phyloP scores from a whole-genome alignment of 1,140 invertebrate genomes.

The Ruditapes philippinarum region DNA sequence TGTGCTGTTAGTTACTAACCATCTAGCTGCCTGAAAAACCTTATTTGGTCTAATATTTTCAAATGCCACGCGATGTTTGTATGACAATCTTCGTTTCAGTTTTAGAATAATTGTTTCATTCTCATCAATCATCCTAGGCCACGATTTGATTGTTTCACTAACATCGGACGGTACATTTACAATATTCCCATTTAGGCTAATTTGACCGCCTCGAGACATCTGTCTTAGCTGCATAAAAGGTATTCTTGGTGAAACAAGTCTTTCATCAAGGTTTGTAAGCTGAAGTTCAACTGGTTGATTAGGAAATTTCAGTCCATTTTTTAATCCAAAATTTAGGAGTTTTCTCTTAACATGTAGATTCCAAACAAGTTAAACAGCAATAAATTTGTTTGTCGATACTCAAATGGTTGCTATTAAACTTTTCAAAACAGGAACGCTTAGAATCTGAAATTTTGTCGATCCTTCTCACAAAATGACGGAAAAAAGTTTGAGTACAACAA shows the following conservation, averaged over 20 bases:
- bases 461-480: no score
- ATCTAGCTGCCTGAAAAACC: constrained; percentile 35
- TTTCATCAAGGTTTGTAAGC: constrained; percentile 46
- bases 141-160: constrained; percentile 46
- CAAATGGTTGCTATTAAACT: no score
- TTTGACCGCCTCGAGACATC: constrained; percentile 11
- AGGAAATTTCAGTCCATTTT: constrained; percentile 66
- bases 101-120: constrained; percentile 51
- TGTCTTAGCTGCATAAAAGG: no score
- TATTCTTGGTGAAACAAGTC: no score
- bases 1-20: constrained; percentile 52
- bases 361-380: no score
- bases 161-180: constrained; percentile 40
- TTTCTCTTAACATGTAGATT: neutral
- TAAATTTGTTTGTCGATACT: no score
- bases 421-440: no score
- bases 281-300: constrained; percentile 50
- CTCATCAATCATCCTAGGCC: constrained; percentile 42
- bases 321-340: constrained; percentile 40
- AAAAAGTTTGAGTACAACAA: no score
- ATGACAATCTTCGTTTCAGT: constrained; percentile 65
- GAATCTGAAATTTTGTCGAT: no score
- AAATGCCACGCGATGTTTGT: no score
- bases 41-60: constrained; percentile 35
- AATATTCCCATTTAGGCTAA: constrained; percentile 5